phyloP scores from a whole-genome alignment of 2,888 invertebrate species.

The Hoplodrina blanda region DNA sequence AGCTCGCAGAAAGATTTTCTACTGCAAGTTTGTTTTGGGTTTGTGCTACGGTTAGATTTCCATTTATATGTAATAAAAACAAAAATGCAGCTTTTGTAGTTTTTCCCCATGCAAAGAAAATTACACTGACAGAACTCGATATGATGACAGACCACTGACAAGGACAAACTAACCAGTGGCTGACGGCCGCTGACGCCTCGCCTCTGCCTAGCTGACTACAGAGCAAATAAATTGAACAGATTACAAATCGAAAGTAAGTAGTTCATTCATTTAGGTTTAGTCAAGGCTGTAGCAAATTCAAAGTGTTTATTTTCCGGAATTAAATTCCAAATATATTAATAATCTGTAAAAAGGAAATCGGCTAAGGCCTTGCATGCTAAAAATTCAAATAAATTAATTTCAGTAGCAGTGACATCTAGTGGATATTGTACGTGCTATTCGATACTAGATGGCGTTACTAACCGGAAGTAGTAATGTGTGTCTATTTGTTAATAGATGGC shows the following conservation, averaged over 20 bases:
- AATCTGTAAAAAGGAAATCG: too few species aligned
- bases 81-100: slow-evolving; percentile 7
- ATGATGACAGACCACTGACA: background rate
- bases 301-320: too few species aligned
- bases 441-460: slow-evolving; percentile 55
- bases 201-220: too few species aligned
- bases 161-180: too few species aligned
- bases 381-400: background rate
- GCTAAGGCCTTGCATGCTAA: too few species aligned
- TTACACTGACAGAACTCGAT: background rate
- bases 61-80: slow-evolving; percentile 7
- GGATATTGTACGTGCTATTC: slow-evolving; percentile 30
- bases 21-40: background rate
- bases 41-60: background rate
- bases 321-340: too few species aligned
- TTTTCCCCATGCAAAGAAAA: slow-evolving; percentile 2
- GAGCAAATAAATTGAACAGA: too few species aligned
- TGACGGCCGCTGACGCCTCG: too few species aligned
- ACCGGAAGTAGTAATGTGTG: rapidly evolving
- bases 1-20: background rate
- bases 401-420: slow-evolving; percentile 19
- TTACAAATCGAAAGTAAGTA: too few species aligned
- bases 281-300: too few species aligned
- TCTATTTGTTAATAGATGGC: slow-evolving; percentile 47
- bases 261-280: too few species aligned